Conservation (phyloP, 2,113 vertebrate species). For the Phalacrocorax carbo region DNA sequence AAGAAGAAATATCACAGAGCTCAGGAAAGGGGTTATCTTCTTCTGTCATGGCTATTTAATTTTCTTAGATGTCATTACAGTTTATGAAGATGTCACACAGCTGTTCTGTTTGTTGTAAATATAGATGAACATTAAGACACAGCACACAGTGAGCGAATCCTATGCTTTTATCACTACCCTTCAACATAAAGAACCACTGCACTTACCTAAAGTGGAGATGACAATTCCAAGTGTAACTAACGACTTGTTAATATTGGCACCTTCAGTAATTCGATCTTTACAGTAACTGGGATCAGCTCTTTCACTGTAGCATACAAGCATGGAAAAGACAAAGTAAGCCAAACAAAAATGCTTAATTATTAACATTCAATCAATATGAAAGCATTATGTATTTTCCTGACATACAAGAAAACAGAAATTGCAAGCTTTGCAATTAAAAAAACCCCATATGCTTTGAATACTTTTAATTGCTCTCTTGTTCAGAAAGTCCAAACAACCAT, state of each 20-base stretch:
- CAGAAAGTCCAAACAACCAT: neutral
- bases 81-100: neutral
- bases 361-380: neutral
- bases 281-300: conserved; percentile 93
- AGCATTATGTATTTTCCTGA: neutral
- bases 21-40: neutral
- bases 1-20: neutral
- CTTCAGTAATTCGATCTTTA: conserved; percentile 92
- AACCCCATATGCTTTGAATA: neutral
- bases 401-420: neutral
- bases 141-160: rapidly evolving
- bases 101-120: neutral
- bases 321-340: neutral
- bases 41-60: neutral
- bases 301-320: conserved; percentile 77
- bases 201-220: conserved; percentile 93
- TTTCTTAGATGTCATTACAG: neutral
- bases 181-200: neutral
- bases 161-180: neutral
- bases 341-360: neutral
- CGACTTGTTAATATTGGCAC: conserved; percentile 98
- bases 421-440: neutral
- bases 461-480: neutral
- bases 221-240: conserved; percentile 96
- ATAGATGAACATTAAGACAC: neutral